Evolutionary conservation across 2,113 vertebrate genomes (phyloP).

Genomic region (Junco hyemalis): DNA sequence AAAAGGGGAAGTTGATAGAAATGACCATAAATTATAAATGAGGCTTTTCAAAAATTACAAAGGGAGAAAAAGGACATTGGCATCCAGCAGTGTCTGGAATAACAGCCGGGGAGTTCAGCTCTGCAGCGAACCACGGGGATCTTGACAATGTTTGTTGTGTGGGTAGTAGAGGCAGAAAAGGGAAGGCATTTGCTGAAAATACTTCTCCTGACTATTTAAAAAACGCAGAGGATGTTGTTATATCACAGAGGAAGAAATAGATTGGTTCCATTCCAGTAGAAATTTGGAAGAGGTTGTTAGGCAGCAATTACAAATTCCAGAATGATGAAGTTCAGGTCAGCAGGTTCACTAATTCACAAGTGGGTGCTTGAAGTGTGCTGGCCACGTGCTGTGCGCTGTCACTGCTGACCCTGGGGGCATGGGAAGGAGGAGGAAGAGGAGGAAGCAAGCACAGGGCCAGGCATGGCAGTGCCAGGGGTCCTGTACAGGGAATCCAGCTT

Average conservation of each 20-base stretch:
- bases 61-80: conserved; percentile 46
- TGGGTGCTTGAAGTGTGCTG: background rate
- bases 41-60: conserved; percentile 46
- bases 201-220: conserved; percentile 28
- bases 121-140: background rate
- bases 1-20: conserved; percentile 25
- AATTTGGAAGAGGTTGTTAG: background rate
- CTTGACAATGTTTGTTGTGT: conserved; percentile 3
- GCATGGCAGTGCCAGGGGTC: rapidly evolving
- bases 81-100: conserved; percentile 55
- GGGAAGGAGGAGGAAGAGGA: background rate
- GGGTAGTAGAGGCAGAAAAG: conserved; percentile 39
- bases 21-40: conserved; percentile 54
- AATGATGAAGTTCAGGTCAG: background rate
- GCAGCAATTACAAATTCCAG: background rate
- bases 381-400: rapidly evolving
- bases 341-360: background rate
- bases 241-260: conserved; percentile 1
- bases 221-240: conserved; percentile 47
- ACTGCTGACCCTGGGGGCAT: rapidly evolving
- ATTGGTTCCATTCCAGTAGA: background rate
- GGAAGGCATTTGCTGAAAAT: conserved; percentile 50
- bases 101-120: conserved; percentile 40
- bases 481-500: rapidly evolving
- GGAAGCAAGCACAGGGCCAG: background rate